phyloP scores from a whole-genome alignment of 2,888 invertebrate genomes.

The Furcula furcula region DNA sequence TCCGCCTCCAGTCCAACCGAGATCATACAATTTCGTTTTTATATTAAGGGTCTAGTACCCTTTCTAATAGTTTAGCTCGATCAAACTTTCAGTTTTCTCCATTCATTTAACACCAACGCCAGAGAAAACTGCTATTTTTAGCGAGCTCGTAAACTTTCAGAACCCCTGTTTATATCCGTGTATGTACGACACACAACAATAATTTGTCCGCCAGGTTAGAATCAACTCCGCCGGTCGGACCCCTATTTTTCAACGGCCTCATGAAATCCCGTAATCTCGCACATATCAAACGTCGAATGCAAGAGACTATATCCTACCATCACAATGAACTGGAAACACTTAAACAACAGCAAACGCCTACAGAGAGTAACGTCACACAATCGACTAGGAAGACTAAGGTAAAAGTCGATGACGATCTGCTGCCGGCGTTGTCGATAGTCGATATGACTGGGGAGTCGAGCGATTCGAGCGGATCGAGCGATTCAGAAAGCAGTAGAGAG shows the following conservation, averaged over 20 bases:
- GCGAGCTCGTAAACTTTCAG: too few relatives aligned
- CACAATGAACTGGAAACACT: conserved; percentile 38
- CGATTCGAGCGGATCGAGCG: conserved; percentile 31
- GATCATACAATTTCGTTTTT: too few relatives aligned
- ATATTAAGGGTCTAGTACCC: too few relatives aligned
- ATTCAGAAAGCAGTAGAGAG: conserved; percentile 24
- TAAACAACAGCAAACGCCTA: conserved; percentile 22
- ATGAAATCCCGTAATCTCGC: conserved; percentile 58
- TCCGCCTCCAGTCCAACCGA: too few relatives aligned
- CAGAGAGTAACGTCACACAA: conserved; percentile 7
- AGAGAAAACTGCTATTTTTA: too few relatives aligned
- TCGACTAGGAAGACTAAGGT: conserved; percentile 14
- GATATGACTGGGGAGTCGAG: conserved; percentile 49
- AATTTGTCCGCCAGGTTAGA: conserved; percentile 33
- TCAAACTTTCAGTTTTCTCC: too few relatives aligned
- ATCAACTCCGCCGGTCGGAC: conserved; percentile 53
- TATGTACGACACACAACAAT: too few relatives aligned
- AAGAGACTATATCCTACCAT: conserved; percentile 56
- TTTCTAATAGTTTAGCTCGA: too few relatives aligned
- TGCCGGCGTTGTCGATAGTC: conserved; percentile 45
- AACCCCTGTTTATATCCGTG: too few relatives aligned
- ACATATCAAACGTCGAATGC: conserved; percentile 56
- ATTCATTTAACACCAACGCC: too few relatives aligned
- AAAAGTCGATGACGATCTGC: conserved; percentile 30
- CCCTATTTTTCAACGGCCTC: conserved; percentile 68